These are phyloP conservation scores for Galerucella nymphaeae DNA, from an alignment of 2,888 invertebrate species.

Conservation along the genomic window DNA sequence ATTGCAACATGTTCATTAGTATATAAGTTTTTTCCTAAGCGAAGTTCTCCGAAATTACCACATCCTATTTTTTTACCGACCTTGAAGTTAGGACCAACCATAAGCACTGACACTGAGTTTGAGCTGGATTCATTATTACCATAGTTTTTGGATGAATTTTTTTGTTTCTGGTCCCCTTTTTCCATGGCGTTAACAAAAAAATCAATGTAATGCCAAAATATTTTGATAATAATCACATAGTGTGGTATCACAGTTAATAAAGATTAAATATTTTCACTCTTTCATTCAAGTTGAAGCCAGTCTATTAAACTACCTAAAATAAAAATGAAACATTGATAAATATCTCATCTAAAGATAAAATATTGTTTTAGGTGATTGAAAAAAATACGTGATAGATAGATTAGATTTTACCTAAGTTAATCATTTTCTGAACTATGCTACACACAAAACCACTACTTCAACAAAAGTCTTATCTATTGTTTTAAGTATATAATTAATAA, in stretches of 20 bases:
- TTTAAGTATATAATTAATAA: background rate
- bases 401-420: background rate
- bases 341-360: background rate
- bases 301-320: background rate
- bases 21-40: slow-evolving; percentile 99
- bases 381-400: background rate
- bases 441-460: background rate
- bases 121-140: slow-evolving; percentile 77
- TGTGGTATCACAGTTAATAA: slow-evolving; percentile 15
- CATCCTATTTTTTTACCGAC: slow-evolving; percentile 99
- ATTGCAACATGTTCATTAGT: slow-evolving; percentile 99
- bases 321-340: slow-evolving; percentile 4
- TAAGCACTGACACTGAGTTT: slow-evolving; percentile 84
- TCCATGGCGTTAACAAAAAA: slow-evolving; percentile 28
- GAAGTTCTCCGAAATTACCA: slow-evolving; percentile 99
- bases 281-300: background rate
- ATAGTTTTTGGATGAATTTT: slow-evolving; percentile 29
- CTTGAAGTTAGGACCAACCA: slow-evolving; percentile 99
- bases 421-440: background rate
- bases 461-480: slow-evolving; percentile 2
- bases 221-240: slow-evolving; percentile 10
- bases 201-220: background rate
- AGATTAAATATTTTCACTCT: background rate
- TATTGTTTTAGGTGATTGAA: background rate
- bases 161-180: slow-evolving; percentile 40